Conservation (phyloP, 2,797 vertebrate genomes). For the Paguma larvata region DNA sequence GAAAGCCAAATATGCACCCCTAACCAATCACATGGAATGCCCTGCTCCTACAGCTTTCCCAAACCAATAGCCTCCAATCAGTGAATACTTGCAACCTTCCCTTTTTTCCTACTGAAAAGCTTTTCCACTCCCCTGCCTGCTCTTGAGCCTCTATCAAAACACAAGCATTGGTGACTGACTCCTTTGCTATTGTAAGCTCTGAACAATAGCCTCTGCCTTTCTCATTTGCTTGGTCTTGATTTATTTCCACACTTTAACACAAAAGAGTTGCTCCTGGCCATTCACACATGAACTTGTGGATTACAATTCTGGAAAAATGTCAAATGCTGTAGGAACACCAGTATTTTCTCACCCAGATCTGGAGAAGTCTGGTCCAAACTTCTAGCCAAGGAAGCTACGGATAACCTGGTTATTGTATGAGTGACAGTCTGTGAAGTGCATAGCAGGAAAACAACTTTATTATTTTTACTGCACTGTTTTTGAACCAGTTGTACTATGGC, state of each 20-base stretch:
- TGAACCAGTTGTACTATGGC: background rate
- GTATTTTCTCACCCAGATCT: background rate
- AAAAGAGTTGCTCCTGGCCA: background rate
- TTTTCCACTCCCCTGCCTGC: background rate
- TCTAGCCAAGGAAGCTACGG: background rate
- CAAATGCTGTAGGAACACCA: background rate
- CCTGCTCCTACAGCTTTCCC: background rate
- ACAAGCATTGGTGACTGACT: background rate
- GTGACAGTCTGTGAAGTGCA: background rate
- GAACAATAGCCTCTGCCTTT: background rate
- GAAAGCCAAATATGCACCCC: background rate
- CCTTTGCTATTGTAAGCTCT: background rate
- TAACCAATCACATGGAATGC: background rate
- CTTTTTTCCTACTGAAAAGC: background rate
- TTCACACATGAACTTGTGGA: background rate
- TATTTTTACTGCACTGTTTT: background rate
- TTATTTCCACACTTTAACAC: background rate
- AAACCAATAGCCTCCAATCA: background rate
- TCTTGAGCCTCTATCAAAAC: slow-evolving; percentile 9
- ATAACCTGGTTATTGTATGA: background rate
- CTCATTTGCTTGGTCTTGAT: background rate
- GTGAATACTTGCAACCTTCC: background rate
- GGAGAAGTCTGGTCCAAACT: background rate
- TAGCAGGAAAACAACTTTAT: background rate
- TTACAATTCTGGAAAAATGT: background rate